A percentile compares a stretch with the other conserved stretches of the same genome.
Evolutionary conservation across 2,888 invertebrate species (phyloP).

Genomic region (Acleris sparsana): DNA sequence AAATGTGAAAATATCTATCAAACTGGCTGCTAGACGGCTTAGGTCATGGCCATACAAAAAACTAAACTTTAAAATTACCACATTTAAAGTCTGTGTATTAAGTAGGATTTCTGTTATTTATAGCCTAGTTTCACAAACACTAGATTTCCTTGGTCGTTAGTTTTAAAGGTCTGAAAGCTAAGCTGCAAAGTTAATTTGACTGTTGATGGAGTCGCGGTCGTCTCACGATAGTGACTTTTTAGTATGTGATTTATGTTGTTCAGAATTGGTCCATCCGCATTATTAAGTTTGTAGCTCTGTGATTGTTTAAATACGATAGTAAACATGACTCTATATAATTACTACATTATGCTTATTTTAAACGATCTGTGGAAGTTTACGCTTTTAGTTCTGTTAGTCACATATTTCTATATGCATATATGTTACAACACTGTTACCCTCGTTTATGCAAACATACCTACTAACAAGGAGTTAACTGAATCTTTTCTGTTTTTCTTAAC

Average conservation of each 20-base stretch:
- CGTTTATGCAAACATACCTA: too few relatives aligned
- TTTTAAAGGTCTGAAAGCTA: neutral
- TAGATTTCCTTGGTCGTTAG: constrained; percentile 6
- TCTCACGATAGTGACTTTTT: neutral
- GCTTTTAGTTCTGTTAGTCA: too few relatives aligned
- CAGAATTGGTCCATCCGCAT: neutral
- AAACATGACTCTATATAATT: neutral
- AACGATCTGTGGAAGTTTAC: too few relatives aligned
- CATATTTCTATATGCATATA: too few relatives aligned
- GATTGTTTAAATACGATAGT: neutral
- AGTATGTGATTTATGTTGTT: neutral
- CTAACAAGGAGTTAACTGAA: too few relatives aligned
- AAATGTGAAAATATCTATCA: neutral
- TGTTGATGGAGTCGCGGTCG: neutral
- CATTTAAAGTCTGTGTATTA: neutral
- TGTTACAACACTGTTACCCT: too few relatives aligned
- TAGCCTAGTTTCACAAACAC: constrained; percentile 4
- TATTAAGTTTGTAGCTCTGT: neutral
- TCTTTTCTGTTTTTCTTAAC: too few relatives aligned
- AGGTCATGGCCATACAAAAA: neutral
- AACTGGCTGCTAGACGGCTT: neutral
- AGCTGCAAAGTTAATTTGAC: neutral
- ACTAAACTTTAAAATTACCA: neutral
- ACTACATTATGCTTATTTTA: too few relatives aligned
- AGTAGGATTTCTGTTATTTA: constrained; percentile 10